Percentiles rank a stretch among this genome's conserved stretches.
These are phyloP conservation scores for Gasterosteus nipponicus DNA, from an alignment of 2,113 vertebrate genomes.

Conservation along the genomic window DNA sequence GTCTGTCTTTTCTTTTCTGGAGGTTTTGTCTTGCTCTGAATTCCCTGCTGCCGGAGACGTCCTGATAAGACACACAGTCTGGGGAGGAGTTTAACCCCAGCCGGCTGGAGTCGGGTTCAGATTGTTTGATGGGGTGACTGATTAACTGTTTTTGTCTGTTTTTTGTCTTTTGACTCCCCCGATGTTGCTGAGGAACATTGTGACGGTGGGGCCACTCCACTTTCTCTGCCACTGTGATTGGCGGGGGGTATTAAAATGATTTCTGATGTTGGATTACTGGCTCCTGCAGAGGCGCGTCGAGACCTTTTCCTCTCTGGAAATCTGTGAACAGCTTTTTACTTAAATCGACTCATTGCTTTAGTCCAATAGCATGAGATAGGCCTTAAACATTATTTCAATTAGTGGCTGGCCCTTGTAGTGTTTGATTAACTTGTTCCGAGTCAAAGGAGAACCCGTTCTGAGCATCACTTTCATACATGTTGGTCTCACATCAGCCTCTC, in stretches of 20 bases:
- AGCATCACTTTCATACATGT: background rate
- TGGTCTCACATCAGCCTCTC: slow-evolving; percentile 3
- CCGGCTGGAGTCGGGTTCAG: slow-evolving; percentile 50
- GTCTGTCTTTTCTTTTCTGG: slow-evolving; percentile 52
- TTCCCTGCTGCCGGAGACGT: slow-evolving; percentile 69
- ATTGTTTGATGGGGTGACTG: slow-evolving; percentile 65
- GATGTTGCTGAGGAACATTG: slow-evolving; percentile 43
- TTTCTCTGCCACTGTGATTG: slow-evolving; percentile 24
- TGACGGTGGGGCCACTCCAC: slow-evolving; percentile 1
- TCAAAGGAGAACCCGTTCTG: background rate
- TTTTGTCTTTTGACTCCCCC: background rate
- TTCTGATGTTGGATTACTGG: slow-evolving; percentile 32
- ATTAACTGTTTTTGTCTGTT: slow-evolving; percentile 47
- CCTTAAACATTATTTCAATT: too few species aligned
- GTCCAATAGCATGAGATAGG: background rate
- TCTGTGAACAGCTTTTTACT: background rate
- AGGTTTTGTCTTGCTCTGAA: slow-evolving; percentile 28
- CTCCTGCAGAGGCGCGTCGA: background rate
- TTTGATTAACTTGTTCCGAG: too few species aligned
- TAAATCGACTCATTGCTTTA: background rate
- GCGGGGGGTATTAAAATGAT: slow-evolving; percentile 34
- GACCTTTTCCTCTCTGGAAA: slow-evolving; percentile 10
- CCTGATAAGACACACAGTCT: slow-evolving; percentile 70
- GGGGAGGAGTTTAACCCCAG: slow-evolving; percentile 57
- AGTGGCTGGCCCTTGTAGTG: too few species aligned